Evolutionary conservation across 2,113 vertebrate genomes (phyloP), one percentile per base, ranked within the genome.

Genomic region (Campylomormyrus numenius): DNA sequence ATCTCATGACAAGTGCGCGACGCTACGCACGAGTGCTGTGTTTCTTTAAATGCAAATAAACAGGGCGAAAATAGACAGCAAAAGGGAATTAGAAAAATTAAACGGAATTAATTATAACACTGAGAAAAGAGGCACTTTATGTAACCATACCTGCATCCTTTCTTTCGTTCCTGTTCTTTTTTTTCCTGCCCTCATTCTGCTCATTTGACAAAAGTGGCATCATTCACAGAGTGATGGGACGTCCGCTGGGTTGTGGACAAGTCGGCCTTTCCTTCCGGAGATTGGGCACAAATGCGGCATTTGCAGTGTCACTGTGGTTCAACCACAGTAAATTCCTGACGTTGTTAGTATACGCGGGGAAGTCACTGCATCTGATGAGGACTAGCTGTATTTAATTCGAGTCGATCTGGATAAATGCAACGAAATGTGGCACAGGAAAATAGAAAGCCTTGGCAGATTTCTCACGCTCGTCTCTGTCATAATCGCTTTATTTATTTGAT

Each of bases 341-440:
- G 92, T 90, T 66, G 92, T 93, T 93, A 92, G 90, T 91, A 93
- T 93, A 92, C 87, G 66, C 86, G 24, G 87, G 90, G 90, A 91
- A 88, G 42, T 85, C 53, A 31, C 11, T 42, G 89, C 84, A 88
- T 91, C 92, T 58, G 62, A 91, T 27, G 53, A 89, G 80, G 58
- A 70, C 52, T 90, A 90, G 86, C 35, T 70, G 88, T 88, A 90
- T 93, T 93, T 92, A 85, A 92, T 92, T 88, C 89, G 62, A 91
- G 83, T 84, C 39, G 90, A 85, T 89, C 87, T 50, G 27, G 90
- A 92, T 92, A 91, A 92, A 92, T 62, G 66, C n/a, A 70, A 62
- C 53, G 84, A 91, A 92, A 92, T 88, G 49, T 42, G 90, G 88
- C 58, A 58, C 86, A 74, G 31, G 87, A 62, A 88, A 83, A 56